These are phyloP conservation scores for Origma solitaria DNA, from an alignment of 2,113 vertebrate species.

Conservation along the genomic window DNA sequence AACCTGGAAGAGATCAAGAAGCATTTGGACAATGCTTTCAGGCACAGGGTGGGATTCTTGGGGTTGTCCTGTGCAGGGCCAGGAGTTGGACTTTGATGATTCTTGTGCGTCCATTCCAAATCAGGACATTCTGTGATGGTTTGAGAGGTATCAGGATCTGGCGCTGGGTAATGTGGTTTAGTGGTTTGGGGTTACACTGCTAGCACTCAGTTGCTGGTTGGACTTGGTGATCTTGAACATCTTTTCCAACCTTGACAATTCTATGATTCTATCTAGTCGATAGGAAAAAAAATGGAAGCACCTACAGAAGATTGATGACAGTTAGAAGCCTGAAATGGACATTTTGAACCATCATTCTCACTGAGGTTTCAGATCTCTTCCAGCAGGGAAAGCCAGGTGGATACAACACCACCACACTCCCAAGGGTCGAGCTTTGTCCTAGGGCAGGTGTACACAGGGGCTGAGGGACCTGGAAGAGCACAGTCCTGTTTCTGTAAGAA, in stretches of 20 bases:
- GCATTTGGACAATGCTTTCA: neutral
- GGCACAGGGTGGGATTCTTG: neutral
- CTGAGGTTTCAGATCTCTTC: neutral
- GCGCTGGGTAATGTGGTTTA: neutral
- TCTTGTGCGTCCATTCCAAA: neutral
- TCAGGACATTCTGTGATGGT: neutral
- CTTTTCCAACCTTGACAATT: neutral
- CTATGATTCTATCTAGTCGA: neutral
- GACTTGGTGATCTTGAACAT: neutral
- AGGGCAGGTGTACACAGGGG: neutral
- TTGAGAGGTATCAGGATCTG: neutral
- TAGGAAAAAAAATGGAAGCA: neutral
- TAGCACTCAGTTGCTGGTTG: neutral
- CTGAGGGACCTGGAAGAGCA: neutral
- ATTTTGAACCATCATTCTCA: neutral
- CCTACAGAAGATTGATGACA: neutral
- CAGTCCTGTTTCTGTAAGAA: neutral
- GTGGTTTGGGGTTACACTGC: neutral
- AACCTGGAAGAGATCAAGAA: neutral
- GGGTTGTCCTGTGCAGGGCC: neutral
- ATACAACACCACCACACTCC: fast-evolving
- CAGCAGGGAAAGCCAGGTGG: too few relatives aligned
- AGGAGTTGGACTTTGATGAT: neutral
- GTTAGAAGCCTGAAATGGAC: neutral
- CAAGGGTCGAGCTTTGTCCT: neutral